phyloP scores from a whole-genome alignment of 2,888 invertebrate species.

The Strigamia maritima region DNA sequence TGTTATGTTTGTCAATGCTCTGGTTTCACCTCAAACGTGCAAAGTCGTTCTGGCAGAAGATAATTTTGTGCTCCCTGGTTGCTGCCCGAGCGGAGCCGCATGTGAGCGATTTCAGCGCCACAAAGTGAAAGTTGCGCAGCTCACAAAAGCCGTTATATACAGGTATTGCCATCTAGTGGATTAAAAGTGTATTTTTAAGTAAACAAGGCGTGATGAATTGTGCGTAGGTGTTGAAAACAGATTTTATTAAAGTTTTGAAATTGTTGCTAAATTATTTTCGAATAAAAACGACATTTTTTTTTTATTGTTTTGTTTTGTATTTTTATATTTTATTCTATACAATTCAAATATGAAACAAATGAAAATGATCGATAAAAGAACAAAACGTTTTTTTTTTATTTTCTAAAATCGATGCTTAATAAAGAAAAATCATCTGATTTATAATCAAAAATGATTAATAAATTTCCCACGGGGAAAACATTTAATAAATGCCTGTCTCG shows the following conservation, averaged over 20 bases:
- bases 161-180: not conserved
- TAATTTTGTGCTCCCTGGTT: not conserved
- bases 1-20: not conserved
- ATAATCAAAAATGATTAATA: not conserved
- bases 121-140: not conserved
- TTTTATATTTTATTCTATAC: not conserved
- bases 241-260: not conserved
- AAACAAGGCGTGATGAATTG: not conserved
- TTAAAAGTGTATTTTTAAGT: not conserved
- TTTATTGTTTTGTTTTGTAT: not conserved
- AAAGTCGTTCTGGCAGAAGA: slow-evolving; percentile 14
- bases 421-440: not conserved
- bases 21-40: slow-evolving; percentile 12
- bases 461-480: not conserved
- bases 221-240: not conserved
- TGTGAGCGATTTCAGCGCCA: slow-evolving; percentile 6
- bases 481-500: not conserved
- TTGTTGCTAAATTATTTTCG: not conserved
- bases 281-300: not conserved
- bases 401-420: not conserved
- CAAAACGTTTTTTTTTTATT: not conserved
- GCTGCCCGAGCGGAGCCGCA: not conserved
- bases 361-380: not conserved
- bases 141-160: not conserved
- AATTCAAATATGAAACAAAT: not conserved